Evolutionary conservation across 2,113 vertebrate species (phyloP).

Genomic region (Peromyscus leucopus): DNA sequence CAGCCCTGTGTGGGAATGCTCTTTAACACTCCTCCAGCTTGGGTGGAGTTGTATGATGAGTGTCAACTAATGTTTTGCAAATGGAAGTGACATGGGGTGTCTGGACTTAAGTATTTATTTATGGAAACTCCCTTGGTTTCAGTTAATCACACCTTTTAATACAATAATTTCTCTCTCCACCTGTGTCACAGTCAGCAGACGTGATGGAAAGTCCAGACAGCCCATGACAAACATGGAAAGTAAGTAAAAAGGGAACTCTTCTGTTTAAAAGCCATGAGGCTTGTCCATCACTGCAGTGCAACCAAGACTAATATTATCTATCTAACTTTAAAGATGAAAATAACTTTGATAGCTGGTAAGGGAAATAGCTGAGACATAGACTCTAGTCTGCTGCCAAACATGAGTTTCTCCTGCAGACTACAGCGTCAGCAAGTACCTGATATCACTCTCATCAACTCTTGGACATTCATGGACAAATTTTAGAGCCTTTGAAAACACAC

Average conservation of each 20-base stretch:
- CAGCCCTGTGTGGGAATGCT: neutral
- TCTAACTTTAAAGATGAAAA: neutral
- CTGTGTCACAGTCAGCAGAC: neutral
- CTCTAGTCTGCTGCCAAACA: neutral
- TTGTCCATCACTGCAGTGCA: neutral
- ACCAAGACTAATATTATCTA: neutral
- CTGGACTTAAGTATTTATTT: neutral
- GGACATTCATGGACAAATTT: neutral
- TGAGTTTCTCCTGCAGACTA: neutral
- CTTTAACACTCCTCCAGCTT: neutral
- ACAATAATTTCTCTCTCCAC: neutral
- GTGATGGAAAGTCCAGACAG: neutral
- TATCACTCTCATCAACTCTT: neutral
- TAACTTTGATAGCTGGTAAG: neutral
- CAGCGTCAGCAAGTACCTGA: neutral
- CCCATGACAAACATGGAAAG: neutral
- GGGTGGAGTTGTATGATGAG: neutral
- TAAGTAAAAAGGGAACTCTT: neutral
- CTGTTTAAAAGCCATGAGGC: neutral
- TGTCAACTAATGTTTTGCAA: neutral
- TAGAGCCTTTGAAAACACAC: neutral
- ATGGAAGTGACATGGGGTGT: neutral
- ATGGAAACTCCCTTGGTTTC: neutral
- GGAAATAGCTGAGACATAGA: constrained; percentile 24
- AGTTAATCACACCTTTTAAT: constrained; percentile 7